phyloP scores from a whole-genome alignment of 2,797 vertebrate genomes.

The Falco rusticolus region DNA sequence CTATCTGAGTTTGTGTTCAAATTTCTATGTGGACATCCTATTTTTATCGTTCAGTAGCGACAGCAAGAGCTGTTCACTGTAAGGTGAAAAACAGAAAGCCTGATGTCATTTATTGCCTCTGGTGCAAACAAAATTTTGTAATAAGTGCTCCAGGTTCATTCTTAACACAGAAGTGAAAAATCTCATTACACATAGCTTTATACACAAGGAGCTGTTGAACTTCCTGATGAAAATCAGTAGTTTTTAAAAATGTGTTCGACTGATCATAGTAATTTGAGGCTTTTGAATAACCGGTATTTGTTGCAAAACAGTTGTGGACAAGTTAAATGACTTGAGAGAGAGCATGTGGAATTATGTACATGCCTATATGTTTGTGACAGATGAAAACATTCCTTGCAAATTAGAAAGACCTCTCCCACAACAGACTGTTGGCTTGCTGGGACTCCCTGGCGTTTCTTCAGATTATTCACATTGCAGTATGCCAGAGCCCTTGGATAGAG shows the following conservation, averaged over 20 bases:
- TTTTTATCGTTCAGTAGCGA: not conserved
- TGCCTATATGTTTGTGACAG: not conserved
- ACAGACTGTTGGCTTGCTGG: not conserved
- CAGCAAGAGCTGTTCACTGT: not conserved
- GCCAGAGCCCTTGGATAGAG: not conserved
- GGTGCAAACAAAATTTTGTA: not conserved
- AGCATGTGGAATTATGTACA: not conserved
- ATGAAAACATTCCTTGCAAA: not conserved
- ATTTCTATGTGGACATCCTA: not conserved
- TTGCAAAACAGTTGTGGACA: not conserved
- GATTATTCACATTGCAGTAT: not conserved
- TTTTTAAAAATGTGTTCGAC: not conserved
- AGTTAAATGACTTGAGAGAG: not conserved
- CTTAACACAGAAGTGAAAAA: not conserved
- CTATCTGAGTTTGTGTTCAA: not conserved
- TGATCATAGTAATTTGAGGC: not conserved
- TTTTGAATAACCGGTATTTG: not conserved
- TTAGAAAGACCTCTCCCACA: not conserved
- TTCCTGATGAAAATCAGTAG: not conserved
- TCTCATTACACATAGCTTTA: not conserved
- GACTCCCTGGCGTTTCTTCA: not conserved
- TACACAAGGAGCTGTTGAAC: not conserved
- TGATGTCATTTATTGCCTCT: not conserved
- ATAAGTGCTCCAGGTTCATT: not conserved
- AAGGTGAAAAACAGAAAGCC: not conserved